Evolutionary conservation across 2,797 vertebrate genomes (phyloP).

Genomic region (Gymnoscopelus microlampas): DNA sequence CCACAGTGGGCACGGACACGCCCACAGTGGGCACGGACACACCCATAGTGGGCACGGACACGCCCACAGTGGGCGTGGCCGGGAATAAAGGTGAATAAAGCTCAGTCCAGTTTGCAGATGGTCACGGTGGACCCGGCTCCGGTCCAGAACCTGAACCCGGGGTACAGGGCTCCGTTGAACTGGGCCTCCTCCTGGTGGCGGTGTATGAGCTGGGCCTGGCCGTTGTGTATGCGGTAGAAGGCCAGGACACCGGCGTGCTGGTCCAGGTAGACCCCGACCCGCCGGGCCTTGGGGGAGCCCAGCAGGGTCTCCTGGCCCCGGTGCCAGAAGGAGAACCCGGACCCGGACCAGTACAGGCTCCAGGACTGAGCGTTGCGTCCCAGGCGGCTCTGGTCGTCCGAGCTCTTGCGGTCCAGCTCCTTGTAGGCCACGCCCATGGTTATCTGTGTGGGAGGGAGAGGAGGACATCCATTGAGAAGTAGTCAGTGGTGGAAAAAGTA

Average conservation of each 20-base stretch:
- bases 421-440: conserved; percentile 78
- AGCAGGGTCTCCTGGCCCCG: conserved; percentile 71
- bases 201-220: conserved; percentile 77
- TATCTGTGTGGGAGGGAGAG: conserved; percentile 56
- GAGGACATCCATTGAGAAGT: too few relatives aligned
- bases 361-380: conserved; percentile 82
- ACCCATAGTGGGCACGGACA: too few relatives aligned
- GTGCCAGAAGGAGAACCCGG: conserved; percentile 82
- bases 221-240: conserved; percentile 76
- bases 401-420: conserved; percentile 70
- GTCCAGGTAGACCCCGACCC: conserved; percentile 82
- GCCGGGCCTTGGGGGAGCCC: conserved; percentile 70
- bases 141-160: conserved; percentile 81
- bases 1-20: too few relatives aligned
- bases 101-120: conserved; percentile 73
- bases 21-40: too few relatives aligned
- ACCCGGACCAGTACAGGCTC: conserved; percentile 83
- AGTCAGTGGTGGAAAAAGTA: too few relatives aligned
- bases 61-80: too few relatives aligned
- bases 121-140: conserved; percentile 64
- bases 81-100: too few relatives aligned
- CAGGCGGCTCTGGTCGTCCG: conserved; percentile 74
- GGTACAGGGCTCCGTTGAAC: conserved; percentile 78
- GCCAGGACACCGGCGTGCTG: conserved; percentile 78
- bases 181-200: conserved; percentile 46